phyloP scores from a whole-genome alignment of 1,140 invertebrate species.

The Drosophila nannoptera region DNA sequence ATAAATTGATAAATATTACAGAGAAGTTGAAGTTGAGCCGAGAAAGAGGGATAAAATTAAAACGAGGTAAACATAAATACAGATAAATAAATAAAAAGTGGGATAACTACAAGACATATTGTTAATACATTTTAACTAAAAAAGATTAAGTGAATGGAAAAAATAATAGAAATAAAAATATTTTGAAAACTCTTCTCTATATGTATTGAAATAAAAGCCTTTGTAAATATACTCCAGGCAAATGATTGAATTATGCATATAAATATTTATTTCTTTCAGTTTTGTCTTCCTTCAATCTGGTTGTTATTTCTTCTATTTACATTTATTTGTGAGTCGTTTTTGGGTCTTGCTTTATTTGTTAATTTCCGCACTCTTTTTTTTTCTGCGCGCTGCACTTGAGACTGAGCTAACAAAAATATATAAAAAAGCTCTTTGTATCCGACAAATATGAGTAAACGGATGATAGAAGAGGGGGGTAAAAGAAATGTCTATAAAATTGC shows the following conservation, averaged over 20 bases:
- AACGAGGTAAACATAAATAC: not conserved
- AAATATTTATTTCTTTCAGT: not conserved
- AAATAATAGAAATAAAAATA: too few species aligned
- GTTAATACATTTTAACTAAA: too few species aligned
- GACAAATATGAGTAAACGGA: not conserved
- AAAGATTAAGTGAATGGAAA: too few species aligned
- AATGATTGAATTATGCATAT: too few species aligned
- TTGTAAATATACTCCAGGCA: too few species aligned
- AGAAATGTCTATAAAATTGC: slow-evolving; percentile 21
- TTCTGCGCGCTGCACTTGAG: slow-evolving; percentile 23
- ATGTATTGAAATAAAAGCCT: too few species aligned
- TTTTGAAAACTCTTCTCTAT: too few species aligned
- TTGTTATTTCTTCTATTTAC: not conserved
- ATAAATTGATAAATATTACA: slow-evolving; percentile 21
- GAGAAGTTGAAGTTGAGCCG: not conserved
- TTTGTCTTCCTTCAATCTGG: not conserved
- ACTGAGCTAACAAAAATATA: slow-evolving; percentile 15
- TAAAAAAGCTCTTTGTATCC: slow-evolving; percentile 11
- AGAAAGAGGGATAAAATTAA: not conserved
- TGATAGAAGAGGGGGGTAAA: not conserved
- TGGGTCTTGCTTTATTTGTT: slow-evolving; percentile 8
- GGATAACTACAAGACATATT: too few species aligned
- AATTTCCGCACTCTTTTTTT: slow-evolving; percentile 22
- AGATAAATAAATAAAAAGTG: not conserved
- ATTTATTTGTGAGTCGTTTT: slow-evolving; percentile 2